Evolutionary conservation across 2,797 vertebrate species (phyloP).

Genomic region (Cetoscarus ocellatus): DNA sequence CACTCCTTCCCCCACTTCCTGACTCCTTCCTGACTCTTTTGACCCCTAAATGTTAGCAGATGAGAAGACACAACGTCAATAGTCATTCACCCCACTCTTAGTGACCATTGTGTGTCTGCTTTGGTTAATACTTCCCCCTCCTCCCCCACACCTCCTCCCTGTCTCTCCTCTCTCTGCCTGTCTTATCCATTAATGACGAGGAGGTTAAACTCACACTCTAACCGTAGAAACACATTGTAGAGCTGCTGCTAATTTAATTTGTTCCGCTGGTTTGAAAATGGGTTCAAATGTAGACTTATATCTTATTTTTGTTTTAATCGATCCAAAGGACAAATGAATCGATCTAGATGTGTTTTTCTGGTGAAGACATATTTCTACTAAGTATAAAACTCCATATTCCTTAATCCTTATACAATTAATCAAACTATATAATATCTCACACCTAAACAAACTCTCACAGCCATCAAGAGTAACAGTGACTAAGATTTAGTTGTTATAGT

Average conservation of each 20-base stretch:
- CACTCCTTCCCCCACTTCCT: conserved; percentile 85
- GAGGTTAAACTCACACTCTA: conserved; percentile 71
- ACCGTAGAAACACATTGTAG: conserved; percentile 42
- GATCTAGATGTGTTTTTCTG: not conserved
- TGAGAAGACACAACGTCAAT: conserved; percentile 85
- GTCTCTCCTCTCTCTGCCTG: conserved; percentile 42
- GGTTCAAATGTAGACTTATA: conserved; percentile 6
- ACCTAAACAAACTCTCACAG: no score
- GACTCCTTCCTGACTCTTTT: conserved; percentile 81
- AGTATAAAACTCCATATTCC: no score
- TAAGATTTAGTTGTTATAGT: not conserved
- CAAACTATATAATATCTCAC: no score
- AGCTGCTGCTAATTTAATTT: conserved; percentile 38
- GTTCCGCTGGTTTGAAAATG: conserved; percentile 17
- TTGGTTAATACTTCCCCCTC: conserved; percentile 63
- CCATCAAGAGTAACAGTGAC: not conserved
- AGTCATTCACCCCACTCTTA: conserved; percentile 82
- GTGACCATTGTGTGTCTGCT: conserved; percentile 81
- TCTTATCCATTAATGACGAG: conserved; percentile 66
- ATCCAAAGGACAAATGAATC: not conserved
- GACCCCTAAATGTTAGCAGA: conserved; percentile 89
- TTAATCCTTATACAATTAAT: no score
- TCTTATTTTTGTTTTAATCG: not conserved
- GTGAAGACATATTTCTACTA: not conserved
- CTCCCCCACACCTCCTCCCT: not conserved